Base-by-base conservation (phyloP, 92 coral and sea anemone species). In the Epizoanthus stellaris region DNA sequence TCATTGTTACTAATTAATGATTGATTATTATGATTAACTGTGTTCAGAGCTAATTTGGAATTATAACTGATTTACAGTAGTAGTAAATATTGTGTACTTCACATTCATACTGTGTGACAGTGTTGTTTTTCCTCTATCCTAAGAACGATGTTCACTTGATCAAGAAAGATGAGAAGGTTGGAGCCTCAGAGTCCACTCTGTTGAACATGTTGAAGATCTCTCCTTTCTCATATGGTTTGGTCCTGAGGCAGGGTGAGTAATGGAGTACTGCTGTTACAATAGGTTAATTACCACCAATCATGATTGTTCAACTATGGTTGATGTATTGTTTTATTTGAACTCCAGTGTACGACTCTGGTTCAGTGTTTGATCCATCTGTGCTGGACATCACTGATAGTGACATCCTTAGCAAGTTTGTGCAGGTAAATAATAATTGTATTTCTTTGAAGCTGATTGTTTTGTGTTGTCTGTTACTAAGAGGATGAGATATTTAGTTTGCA, bases 121-220 rank as follows among this genome's bases (percentile, higher is more conserved):
- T 9, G 56, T 52, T 52, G 56, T 15, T 16, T 80, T 47, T 54
- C 19, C 60, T 69, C 3, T 53, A 42, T 67, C 25, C 58, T 10
- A 62, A 96, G 98, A 90, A 81, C 49, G 98, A 96, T 80, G 98
- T 96, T 54, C 98, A 96, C 80, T 82, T 96, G 94, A 94, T 96
- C 92, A 93, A 91, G 87, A 86, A 87, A 54, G 92, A 84, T 77
- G 99, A 96, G 57, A 96, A 96, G 74, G 99, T 96, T 81, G 99
- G 99, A 47, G 99, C 99, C 11, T 96, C 99, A 75, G 99, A 96
- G 85, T 85, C 99, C 47, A 92, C 99, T 67, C 91, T 96, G 87
- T 88, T 96, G 88, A 90, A 85, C 86, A 96, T 96, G 99, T 96
- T 96, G 94, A 96, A 96, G 89, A 96, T 96, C 87, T 94, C 89